Percentiles rank a stretch among this genome's conserved stretches.
phyloP scores from a whole-genome alignment of 2,113 vertebrate species.

The Lepus europaeus region DNA sequence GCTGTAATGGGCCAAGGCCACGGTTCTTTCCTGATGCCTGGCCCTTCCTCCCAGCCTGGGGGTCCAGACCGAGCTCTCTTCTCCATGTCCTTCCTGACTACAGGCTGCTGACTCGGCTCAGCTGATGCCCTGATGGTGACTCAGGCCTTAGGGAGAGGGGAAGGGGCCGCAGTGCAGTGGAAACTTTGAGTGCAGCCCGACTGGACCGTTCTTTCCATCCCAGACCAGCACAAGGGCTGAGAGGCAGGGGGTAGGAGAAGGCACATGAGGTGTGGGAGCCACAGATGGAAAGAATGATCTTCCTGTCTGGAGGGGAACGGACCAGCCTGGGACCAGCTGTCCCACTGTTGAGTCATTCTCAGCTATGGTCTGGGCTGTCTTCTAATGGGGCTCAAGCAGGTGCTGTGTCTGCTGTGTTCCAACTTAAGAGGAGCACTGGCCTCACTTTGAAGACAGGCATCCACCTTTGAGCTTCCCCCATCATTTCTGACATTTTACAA shows the following conservation, averaged over 20 bases:
- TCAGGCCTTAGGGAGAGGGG: not conserved
- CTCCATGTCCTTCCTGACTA: not conserved
- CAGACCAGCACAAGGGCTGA: not conserved
- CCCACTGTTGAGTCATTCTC: not conserved
- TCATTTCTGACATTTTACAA: not conserved
- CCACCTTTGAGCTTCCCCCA: not conserved
- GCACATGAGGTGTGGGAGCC: slow-evolving; percentile 22
- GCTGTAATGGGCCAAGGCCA: not conserved
- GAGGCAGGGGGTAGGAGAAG: not conserved
- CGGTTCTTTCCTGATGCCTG: not conserved
- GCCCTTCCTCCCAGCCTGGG: not conserved
- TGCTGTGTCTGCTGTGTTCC: not conserved
- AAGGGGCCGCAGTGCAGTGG: fast-evolving
- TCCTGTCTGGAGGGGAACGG: not conserved
- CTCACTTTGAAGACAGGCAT: not conserved
- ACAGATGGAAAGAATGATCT: slow-evolving; percentile 40
- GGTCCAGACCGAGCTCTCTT: not conserved
- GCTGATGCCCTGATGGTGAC: slow-evolving; percentile 36
- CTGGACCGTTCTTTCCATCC: slow-evolving; percentile 31
- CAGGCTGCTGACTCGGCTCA: slow-evolving; percentile 44
- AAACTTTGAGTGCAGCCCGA: not conserved
- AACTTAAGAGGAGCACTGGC: not conserved
- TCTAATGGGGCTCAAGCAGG: no score
- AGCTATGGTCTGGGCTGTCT: fast-evolving
- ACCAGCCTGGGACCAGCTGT: not conserved